Base-by-base conservation (phyloP, 2,113 vertebrate genomes). In the Okapia johnstoni region DNA sequence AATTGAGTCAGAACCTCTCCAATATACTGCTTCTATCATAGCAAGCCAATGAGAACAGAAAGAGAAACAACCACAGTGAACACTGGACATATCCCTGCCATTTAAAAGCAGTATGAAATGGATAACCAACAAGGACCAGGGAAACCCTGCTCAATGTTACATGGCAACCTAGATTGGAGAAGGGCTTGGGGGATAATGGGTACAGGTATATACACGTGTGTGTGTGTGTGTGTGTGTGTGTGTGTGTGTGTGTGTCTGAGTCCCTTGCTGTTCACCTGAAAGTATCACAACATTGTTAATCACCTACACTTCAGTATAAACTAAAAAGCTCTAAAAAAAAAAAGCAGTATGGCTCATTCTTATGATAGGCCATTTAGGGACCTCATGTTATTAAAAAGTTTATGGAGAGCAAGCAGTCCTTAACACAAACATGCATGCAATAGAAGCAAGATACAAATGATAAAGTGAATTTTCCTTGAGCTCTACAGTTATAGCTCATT, bases 401-500 rank as follows among this genome's bases (percentile, higher is more conserved):
- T 21, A 76, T 28, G 23, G 26, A 1, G 14, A 87, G 25, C 10
- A 93, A 50, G 15, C 6, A 9, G 30, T 25, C 57, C n/a, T 92
- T 25, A 52, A 40, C 13, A 36, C 4, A 58, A 85, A 36, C 0
- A 87, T 14, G 36, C 1, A 4, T 73, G 5, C 7, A 14, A 55
- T 0, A 63, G 48, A 85, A 86, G 73, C 73, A 77, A 70, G 25
- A 66, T 3, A 66, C 5, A 48, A 58, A 58, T 61, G 61, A 84
- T 48, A 46, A 93, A 92, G 73, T 30, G 25, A 19, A 17, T 83
- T 86, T 77, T 87, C 33, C 19, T 58, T 23, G 13, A 30, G 5
- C 33, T 46, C 80, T 25, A 54, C 88, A 88, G 48, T 90, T 63
- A 85, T 11, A 90, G 85, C 58, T 93, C 81, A 96, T 90, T 87